Evolutionary conservation across 2,113 vertebrate genomes (phyloP), one percentile per base, ranked within the genome.

Genomic region (Motacilla tschutschensis): DNA sequence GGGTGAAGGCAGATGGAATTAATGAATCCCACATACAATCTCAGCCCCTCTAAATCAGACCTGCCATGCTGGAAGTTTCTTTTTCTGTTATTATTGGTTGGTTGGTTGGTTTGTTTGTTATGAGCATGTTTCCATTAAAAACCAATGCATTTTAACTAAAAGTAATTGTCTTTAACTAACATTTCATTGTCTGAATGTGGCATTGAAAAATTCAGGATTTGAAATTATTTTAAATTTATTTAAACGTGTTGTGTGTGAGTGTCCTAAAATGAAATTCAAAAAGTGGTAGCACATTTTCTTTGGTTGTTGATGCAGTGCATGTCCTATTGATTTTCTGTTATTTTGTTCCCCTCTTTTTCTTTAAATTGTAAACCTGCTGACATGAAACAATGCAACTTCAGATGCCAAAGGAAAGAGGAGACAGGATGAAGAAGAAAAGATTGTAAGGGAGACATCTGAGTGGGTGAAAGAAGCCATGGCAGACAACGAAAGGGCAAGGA

Each of bases 391-490:
- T 58, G 10, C 31, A 6, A 74, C 76, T 81, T 64, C 73, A 96
- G 95, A 91, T 89, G 72, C 66, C 58, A 94, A 93, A 94, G 92
- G 80, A 62, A 93, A 91, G 72, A 82, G 66, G 54, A 91, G 36
- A 43, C 94, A 83, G 67, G 78, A 12, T 11, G 94, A 76, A 85
- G 91, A 14, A 86, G 64, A 62, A 40, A 40, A 46, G 17, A 17
- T 35, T 25, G 70, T 58, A 73, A 80, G 55, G 28, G 76, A 91
- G n/a, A 84, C 75, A 57, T 50, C 54, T 16, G 79, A 72, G 44
- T 46, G 75, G 87, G 51, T 48, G 55, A 78, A 90, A 38, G 93
- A 92, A 87, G 22, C 79, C 21, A 75, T 57, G 17, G 33, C 85
- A 67, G 88, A 90, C 41, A 71, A 66, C 2, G 93, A 93, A 7